phyloP scores from a whole-genome alignment of 2,113 vertebrate genomes.

The Bostrychus sinensis region DNA sequence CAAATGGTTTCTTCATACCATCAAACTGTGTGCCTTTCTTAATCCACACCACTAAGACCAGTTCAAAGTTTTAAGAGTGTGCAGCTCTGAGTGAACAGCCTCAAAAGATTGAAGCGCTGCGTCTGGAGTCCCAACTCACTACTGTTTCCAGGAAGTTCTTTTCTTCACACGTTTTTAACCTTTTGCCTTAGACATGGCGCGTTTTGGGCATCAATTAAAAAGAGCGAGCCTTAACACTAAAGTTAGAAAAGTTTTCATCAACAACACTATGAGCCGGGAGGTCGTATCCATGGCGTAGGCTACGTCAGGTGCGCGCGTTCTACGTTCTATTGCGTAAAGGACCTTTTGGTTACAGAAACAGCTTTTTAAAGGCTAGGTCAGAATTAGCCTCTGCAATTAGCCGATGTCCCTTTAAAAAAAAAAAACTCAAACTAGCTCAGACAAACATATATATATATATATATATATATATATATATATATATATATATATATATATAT shows the following conservation, averaged over 20 bases:
- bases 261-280: not conserved
- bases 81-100: conserved; percentile 5
- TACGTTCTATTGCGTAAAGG: not conserved
- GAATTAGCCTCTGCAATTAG: too few relatives aligned
- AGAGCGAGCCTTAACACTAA: conserved; percentile 19
- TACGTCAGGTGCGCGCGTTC: not conserved
- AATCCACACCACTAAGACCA: conserved; percentile 3
- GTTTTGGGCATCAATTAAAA: too few relatives aligned
- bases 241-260: conserved; percentile 20
- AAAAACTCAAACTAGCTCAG: too few relatives aligned
- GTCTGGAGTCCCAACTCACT: conserved; percentile 44
- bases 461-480: too few relatives aligned
- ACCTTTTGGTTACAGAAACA: not conserved
- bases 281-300: not conserved
- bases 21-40: not conserved
- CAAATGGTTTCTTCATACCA: conserved; percentile 4
- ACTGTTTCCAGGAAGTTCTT: conserved; percentile 52
- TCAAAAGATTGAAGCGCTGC: conserved; percentile 10
- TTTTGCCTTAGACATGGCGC: conserved; percentile 48
- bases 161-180: conserved; percentile 25
- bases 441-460: too few relatives aligned
- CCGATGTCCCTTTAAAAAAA: too few relatives aligned
- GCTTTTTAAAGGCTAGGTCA: too few relatives aligned
- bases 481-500: too few relatives aligned
- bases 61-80: not conserved